phyloP scores from a whole-genome alignment of 2,113 vertebrate genomes.

The Scopus umbretta region DNA sequence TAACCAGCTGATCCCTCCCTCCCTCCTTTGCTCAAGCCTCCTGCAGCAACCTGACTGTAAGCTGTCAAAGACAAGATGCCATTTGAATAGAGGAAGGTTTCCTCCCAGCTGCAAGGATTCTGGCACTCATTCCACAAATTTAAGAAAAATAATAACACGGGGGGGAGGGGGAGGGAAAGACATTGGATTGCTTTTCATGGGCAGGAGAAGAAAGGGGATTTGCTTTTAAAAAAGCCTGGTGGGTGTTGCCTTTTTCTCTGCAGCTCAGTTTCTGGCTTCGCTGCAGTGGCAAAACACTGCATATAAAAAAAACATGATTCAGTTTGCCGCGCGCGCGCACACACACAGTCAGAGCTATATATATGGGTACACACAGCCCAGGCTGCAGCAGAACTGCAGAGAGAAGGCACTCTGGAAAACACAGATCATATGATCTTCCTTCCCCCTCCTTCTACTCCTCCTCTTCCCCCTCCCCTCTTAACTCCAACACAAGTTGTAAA shows the following conservation, averaged over 20 bases:
- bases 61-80: slow-evolving; percentile 23
- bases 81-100: slow-evolving; percentile 13
- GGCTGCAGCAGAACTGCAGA: slow-evolving; percentile 68
- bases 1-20: background rate
- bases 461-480: slow-evolving; percentile 44
- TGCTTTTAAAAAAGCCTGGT: background rate
- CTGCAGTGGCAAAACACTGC: slow-evolving; percentile 69
- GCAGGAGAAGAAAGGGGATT: background rate
- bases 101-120: slow-evolving; percentile 44
- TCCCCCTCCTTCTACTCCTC: slow-evolving; percentile 38
- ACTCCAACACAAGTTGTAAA: slow-evolving; percentile 66
- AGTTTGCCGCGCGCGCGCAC: background rate
- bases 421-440: slow-evolving; percentile 62
- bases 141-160: slow-evolving; percentile 17
- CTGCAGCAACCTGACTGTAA: slow-evolving; percentile 19
- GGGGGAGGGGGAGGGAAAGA: background rate
- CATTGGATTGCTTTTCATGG: background rate
- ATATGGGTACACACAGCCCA: background rate
- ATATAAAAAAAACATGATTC: slow-evolving; percentile 32
- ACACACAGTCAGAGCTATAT: background rate
- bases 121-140: slow-evolving; percentile 9
- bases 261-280: slow-evolving; percentile 49
- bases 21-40: background rate
- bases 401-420: slow-evolving; percentile 58
- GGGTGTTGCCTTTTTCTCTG: slow-evolving; percentile 61